Base-by-base conservation (phyloP, 2,113 vertebrate genomes). In the Amblyornis subalaris region DNA sequence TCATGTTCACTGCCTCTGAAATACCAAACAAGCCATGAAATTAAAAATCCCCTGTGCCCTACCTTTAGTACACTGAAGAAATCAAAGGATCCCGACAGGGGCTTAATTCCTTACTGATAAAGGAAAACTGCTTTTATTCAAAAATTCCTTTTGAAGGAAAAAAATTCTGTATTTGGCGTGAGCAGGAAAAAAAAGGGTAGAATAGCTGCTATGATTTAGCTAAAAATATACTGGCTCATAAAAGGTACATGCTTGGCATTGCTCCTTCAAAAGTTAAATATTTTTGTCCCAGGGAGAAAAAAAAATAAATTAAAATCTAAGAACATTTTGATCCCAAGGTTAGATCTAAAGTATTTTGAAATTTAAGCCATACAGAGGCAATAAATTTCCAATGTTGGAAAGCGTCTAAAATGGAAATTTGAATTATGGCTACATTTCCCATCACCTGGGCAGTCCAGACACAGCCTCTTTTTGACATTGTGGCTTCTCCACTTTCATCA, bases 281-380 rank as follows among this genome's bases (percentile, higher is more conserved):
- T 89, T 91, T 84, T 75, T 88, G 48, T 69, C 61, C 58, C 15
- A 4, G 11, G 9, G 8, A 38, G 38, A 18, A 42, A 54, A 74
- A 78, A 67, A 54, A 42, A 45, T 17, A 21, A 60, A 25, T 10
- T 15, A 48, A 42, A 31, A 53, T 38, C 33, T 62, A 62, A 91
- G 87, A 81, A 95, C 87, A 88, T 76, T 83, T 94, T 94, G 92
- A 89, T 91, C 73, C 45, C 61, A 89, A 78, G 35, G n/a, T 62
- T 53, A 65, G 12, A 70, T 53, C 58, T 80, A 73, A 83, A 76
- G 72, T 47, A 87, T 66, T 91, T 94, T 92, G 64, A 44, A 94
- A 80, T 95, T 94, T 73, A 80, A 86, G 28, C 64, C 90, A 8
- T 26, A 22, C 48, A 83, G 84, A 29, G 42, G 75, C 66, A 85